Evolutionary conservation across 2,797 vertebrate species (phyloP), one percentile per base, ranked within the genome.

Genomic region (Rhodeus uyekii): DNA sequence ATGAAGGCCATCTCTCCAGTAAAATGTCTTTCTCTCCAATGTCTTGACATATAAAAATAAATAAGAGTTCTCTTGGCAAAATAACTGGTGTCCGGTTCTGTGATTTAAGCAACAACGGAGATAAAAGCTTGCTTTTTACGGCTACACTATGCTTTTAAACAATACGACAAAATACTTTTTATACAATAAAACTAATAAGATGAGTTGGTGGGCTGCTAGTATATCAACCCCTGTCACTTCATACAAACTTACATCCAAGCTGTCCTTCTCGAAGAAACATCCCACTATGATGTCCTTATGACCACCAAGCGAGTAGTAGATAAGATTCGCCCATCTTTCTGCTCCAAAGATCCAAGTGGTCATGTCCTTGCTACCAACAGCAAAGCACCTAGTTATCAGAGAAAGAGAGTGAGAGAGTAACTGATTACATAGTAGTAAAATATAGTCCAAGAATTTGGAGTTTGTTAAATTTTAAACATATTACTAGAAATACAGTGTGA

Each of bases 331-430:
- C 97, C 97, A 99, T 86, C 98, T 96, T 84, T 99, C 96, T 0
- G 97, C 96, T 76, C 98, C 98, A 27, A 99, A 99, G 85, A 99
- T 96, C 98, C 98, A 99, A 0, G 97, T 97, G 0, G 96, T 97
- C 96, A 96, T 98, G 91, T 99, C 98, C 90, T 96, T 98, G 90
- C 97, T 98, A 44, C 98, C 98, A 16, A 99, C 95, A 14, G 92
- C 98, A 71, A 99, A 98, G 89, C 98, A 99, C 78, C 98, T 99
- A 80, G 72, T 29, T 22, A 8, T 53, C 8, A 82, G 22, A 24
- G 10, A 79, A 18, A 79, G 86, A 1, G 1, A 9, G 14, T 16
- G 2, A 71, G 4, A 14, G 18, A 8, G 29, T 16, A 32, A 24
- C 5, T n/a, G 42, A 48, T 22, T 14, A 69, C 9, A 50, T 24